Evolutionary conservation across 2,888 invertebrate species (phyloP).

Genomic region (Pseudanteris insignis): DNA sequence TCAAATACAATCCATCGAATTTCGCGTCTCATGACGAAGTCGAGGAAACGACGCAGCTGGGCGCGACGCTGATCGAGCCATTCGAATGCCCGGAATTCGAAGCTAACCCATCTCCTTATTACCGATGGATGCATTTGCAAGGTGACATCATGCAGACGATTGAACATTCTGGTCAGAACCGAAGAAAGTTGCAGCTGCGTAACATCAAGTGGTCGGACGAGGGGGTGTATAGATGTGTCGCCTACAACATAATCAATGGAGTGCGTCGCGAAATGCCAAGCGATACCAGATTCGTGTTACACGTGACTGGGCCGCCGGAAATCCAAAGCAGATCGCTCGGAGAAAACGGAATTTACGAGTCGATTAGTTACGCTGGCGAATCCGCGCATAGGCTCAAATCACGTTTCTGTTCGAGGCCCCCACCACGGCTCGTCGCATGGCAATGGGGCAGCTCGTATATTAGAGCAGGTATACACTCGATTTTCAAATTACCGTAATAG

Average conservation of each 20-base stretch:
- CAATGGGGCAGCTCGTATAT: constrained; percentile 77
- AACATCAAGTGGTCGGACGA: constrained; percentile 70
- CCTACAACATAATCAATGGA: constrained; percentile 69
- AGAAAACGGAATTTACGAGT: constrained; percentile 58
- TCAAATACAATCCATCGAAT: constrained; percentile 46
- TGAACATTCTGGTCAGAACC: constrained; percentile 59
- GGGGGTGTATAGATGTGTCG: constrained; percentile 70
- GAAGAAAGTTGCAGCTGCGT: constrained; percentile 65
- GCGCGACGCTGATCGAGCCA: constrained; percentile 64
- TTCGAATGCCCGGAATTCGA: constrained; percentile 69
- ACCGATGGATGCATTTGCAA: constrained; percentile 67
- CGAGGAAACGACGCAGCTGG: constrained; percentile 64
- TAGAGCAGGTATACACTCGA: constrained; percentile 58
- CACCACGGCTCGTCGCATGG: constrained; percentile 84
- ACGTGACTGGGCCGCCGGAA: constrained; percentile 63
- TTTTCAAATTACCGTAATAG: too few relatives aligned
- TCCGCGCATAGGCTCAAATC: constrained; percentile 59
- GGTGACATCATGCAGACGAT: constrained; percentile 58
- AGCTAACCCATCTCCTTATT: constrained; percentile 69
- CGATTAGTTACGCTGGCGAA: constrained; percentile 61
- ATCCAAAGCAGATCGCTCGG: constrained; percentile 56
- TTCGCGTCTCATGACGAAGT: constrained; percentile 53
- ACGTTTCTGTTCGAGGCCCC: constrained; percentile 69
- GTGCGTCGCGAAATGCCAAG: constrained; percentile 58
- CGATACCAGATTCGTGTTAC: constrained; percentile 57